Base-by-base conservation (phyloP, 2,888 invertebrate genomes). In the Axea sp. region DNA sequence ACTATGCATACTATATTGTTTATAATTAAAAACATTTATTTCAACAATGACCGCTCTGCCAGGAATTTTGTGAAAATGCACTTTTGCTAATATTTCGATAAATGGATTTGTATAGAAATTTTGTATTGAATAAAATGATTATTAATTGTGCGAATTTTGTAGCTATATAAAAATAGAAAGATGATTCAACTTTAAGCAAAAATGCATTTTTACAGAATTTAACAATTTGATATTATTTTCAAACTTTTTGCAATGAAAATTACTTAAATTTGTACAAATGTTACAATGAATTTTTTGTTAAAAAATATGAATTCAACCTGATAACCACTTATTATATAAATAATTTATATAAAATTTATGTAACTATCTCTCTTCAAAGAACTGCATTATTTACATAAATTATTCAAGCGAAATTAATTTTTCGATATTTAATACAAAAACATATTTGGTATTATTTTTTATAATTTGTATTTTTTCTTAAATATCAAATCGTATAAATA, bases 171-270 rank as follows among this genome's bases (percentile, higher is more conserved):
- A 15, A 15, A 35, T 15, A 35, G 15, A 35, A 1, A 8, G 35
- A 35, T 15, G 35, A 35, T 15, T 15, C 2, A 35, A 15, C 7
- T 15, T 4, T 35, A 15, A 31, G 15, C n/a, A 22, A 22, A 47
- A 47, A 47, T 30, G 47, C 30, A 47, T 14, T 30, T 12, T 19
- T 17, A 47, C 30, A 30, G 3, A 30, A 30, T 47, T 47, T 17
- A 17, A 30, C 11, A n/a, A n/a, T n/a, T n/a, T n/a, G 1, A n/a
- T 30, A 19, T 17, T 0, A 17, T 31, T 30, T 47, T 47, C 9
- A 28, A 31, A 47, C 11, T 47, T 8, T 30, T 30, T 43, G 4
- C 12, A 3, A 24, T 14, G 30, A 28, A 30, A 30, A 9, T 24
- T 3, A 15, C 3, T n/a, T 17, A 15, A 15, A 6, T 15, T 35